Conservation (phyloP, 1,140 invertebrate genomes). For the Micrasema minimum region DNA sequence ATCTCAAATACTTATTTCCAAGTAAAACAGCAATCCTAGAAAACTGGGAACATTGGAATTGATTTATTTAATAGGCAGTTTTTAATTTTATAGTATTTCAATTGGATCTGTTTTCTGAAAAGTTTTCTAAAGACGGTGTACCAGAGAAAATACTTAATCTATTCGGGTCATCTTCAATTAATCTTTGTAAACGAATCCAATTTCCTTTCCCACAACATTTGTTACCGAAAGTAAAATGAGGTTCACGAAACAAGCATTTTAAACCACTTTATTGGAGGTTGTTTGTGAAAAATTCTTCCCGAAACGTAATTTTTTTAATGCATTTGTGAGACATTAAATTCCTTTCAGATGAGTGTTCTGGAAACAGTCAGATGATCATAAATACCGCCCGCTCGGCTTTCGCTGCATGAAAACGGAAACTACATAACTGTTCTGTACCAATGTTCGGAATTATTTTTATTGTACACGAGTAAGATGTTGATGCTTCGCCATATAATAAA, state of each 20-base stretch:
- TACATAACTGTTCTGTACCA: too few relatives aligned
- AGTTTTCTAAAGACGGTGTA: too few relatives aligned
- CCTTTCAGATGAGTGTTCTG: constrained; percentile 6
- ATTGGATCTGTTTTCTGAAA: too few relatives aligned
- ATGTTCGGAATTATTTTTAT: constrained; percentile 21
- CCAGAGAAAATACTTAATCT: constrained; percentile 1
- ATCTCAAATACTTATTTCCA: too few relatives aligned
- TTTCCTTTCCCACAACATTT: constrained; percentile 13
- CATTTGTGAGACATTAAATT: constrained; percentile 7
- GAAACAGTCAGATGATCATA: constrained; percentile 9
- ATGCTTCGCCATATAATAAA: constrained; percentile 10
- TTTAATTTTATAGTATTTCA: too few relatives aligned
- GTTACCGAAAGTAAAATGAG: constrained; percentile 2
- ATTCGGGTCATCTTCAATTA: constrained; percentile 16
- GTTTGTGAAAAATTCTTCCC: neutral
- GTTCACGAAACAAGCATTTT: neutral
- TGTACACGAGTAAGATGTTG: constrained; percentile 15
- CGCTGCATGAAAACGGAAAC: neutral
- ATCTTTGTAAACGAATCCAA: constrained; percentile 7
- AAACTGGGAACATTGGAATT: too few relatives aligned
- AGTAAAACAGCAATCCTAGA: too few relatives aligned
- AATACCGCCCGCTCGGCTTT: neutral
- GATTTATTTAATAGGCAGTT: too few relatives aligned
- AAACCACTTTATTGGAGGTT: neutral
- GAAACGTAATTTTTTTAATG: constrained; percentile 18